A percentile compares a stretch with the other conserved stretches of the same genome.
Evolutionary conservation across 2,888 invertebrate genomes (phyloP).

Genomic region (Macaria liturata): DNA sequence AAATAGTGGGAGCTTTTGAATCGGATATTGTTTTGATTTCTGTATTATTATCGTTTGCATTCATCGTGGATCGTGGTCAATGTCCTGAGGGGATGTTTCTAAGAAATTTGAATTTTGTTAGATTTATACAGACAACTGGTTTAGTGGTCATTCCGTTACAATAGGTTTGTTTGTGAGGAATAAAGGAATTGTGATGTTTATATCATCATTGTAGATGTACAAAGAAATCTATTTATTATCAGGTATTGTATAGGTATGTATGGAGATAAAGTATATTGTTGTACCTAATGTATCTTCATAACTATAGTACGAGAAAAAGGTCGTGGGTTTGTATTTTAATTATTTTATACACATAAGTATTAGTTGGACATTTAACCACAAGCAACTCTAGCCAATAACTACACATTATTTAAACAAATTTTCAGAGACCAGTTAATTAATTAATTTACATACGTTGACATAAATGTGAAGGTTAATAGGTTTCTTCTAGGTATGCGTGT

Average conservation of each 20-base stretch:
- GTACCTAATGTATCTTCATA: too few species aligned
- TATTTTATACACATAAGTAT: too few species aligned
- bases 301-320: too few species aligned
- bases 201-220: neutral
- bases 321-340: too few species aligned
- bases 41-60: conserved; percentile 25
- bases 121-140: conserved; percentile 10
- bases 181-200: conserved; percentile 4
- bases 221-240: neutral
- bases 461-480: too few species aligned
- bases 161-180: conserved; percentile 12
- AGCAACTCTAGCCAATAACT: too few species aligned
- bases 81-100: conserved; percentile 24
- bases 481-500: too few species aligned
- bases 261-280: neutral
- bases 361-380: too few species aligned
- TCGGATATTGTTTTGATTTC: conserved; percentile 41
- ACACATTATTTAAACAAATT: too few species aligned
- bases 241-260: neutral
- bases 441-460: too few species aligned
- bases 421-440: too few species aligned
- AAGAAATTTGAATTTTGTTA: conserved; percentile 23
- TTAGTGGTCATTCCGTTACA: conserved; percentile 18
- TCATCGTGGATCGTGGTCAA: conserved; percentile 18
- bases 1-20: conserved; percentile 48